A percentile compares a stretch with the other conserved stretches of the same genome.
Evolutionary conservation across 2,797 vertebrate species (phyloP).

Genomic region (Merluccius polli): DNA sequence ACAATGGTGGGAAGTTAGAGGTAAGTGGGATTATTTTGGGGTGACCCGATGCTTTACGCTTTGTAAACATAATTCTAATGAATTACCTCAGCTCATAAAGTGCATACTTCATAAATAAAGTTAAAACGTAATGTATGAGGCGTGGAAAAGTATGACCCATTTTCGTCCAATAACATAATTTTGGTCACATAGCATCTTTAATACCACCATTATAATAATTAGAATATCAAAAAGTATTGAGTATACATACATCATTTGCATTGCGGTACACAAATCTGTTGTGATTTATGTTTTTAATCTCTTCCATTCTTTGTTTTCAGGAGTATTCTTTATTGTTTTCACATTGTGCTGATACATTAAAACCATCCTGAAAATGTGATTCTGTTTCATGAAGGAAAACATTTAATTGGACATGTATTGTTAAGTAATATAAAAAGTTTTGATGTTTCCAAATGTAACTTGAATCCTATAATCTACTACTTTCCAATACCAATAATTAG

Average conservation of each 20-base stretch:
- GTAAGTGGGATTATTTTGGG: too few relatives aligned
- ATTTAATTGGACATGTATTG: conserved; percentile 73
- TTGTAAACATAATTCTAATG: background rate
- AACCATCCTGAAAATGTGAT: conserved; percentile 69
- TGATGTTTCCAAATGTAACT: conserved; percentile 75
- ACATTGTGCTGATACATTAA: conserved; percentile 73
- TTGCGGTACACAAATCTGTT: conserved; percentile 73
- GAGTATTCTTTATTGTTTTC: conserved; percentile 68
- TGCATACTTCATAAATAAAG: too few relatives aligned
- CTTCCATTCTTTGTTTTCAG: conserved; percentile 67
- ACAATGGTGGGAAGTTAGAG: too few relatives aligned
- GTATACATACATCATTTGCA: conserved; percentile 79
- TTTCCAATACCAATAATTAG: conserved; percentile 75
- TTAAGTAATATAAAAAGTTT: conserved; percentile 73
- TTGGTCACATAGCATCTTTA: conserved; percentile 79
- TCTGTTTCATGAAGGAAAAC: conserved; percentile 73
- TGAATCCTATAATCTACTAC: conserved; percentile 75
- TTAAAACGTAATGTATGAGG: background rate
- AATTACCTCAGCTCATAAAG: too few relatives aligned
- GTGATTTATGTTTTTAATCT: conserved; percentile 70
- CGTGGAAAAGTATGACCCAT: conserved; percentile 34
- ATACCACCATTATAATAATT: conserved; percentile 79
- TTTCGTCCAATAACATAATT: conserved; percentile 46
- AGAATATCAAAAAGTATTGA: conserved; percentile 76
- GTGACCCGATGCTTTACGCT: background rate